These are phyloP conservation scores for Lamellibrachia luymesi DNA, from an alignment of 1,140 invertebrate species.

Conservation along the genomic window DNA sequence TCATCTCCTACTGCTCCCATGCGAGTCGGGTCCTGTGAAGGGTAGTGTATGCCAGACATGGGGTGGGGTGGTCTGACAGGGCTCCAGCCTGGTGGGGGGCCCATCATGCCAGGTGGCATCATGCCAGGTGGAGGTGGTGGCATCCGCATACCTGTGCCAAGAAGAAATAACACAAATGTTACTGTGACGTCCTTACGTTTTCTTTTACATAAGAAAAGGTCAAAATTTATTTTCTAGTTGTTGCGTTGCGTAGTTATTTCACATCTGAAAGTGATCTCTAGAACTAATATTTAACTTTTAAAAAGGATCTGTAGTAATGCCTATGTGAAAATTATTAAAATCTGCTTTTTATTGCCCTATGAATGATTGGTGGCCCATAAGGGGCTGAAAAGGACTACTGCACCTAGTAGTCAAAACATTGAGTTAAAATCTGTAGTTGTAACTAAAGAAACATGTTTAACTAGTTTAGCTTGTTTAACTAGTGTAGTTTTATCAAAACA, in stretches of 20 bases:
- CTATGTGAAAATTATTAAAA: no score
- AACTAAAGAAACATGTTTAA: neutral
- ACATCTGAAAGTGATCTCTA: no score
- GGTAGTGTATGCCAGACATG: slow-evolving; percentile 74
- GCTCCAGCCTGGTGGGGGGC: slow-evolving; percentile 37
- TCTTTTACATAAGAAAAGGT: neutral
- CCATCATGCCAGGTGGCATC: slow-evolving; percentile 60
- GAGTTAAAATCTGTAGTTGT: neutral
- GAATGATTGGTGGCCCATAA: no score
- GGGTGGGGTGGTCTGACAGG: slow-evolving; percentile 45
- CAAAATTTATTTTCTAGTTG: neutral
- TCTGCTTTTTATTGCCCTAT: no score
- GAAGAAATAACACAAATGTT: slow-evolving; percentile 3
- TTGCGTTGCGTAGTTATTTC: no score
- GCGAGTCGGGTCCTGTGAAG: slow-evolving; percentile 88
- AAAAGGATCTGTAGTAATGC: no score
- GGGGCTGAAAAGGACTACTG: no score
- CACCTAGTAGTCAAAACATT: neutral
- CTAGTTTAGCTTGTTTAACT: no score
- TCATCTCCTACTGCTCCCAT: slow-evolving; percentile 65
- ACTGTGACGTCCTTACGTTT: neutral
- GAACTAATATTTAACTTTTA: no score
- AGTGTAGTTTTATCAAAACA: no score
- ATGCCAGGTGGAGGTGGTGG: slow-evolving; percentile 60
- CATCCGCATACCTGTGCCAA: slow-evolving; percentile 40